Evolutionary conservation across 2,797 vertebrate genomes (phyloP).

Genomic region (Austrolebias charrua): DNA sequence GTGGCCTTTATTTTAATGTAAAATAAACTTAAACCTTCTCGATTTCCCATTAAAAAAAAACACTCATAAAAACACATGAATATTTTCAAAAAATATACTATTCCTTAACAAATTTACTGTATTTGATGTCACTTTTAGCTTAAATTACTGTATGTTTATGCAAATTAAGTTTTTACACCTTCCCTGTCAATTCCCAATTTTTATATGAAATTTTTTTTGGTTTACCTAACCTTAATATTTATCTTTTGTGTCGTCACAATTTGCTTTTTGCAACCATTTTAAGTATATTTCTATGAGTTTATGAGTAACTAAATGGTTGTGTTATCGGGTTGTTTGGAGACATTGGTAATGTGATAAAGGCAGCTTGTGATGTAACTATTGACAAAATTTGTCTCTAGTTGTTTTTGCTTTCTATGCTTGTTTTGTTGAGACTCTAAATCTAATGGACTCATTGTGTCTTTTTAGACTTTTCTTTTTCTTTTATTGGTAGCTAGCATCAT

Average conservation of each 20-base stretch:
- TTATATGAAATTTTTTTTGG: background rate
- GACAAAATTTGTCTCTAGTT: too few species aligned
- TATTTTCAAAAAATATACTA: too few species aligned
- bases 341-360: background rate
- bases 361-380: background rate
- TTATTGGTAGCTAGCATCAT: background rate
- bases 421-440: background rate
- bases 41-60: too few species aligned
- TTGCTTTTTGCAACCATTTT: background rate
- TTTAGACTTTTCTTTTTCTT: background rate
- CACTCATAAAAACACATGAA: too few species aligned
- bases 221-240: background rate
- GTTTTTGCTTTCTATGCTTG: background rate
- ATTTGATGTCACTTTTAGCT: too few species aligned
- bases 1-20: too few species aligned
- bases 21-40: too few species aligned
- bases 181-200: background rate
- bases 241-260: too few species aligned
- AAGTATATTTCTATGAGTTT: background rate
- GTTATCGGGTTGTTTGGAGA: background rate
- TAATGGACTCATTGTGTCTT: background rate
- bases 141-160: too few species aligned
- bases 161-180: background rate
- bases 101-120: too few species aligned
- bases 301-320: background rate